Base-by-base conservation (phyloP, 2,888 invertebrate species). In the Syritta pipiens region DNA sequence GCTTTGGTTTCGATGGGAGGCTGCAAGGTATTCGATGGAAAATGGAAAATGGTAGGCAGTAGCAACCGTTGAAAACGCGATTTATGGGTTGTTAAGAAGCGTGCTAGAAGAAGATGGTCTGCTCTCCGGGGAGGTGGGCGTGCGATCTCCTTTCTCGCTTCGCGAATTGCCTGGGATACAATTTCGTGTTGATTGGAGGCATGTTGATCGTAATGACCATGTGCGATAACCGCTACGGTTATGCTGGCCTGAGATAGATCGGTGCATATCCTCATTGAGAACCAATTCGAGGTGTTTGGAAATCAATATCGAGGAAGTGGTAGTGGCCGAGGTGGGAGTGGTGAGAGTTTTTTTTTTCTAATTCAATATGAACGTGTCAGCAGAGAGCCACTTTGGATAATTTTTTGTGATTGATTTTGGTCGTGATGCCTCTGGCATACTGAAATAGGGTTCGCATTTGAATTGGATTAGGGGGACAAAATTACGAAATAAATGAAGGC, bases 41-140 rank as follows among this genome's bases (percentile, higher is more conserved):
- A 72, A 55, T 67, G 10, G 55, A 62, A 46, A n/a, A n/a, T n/a
- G 72, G 67, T 62, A 17, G 72, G 67, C 57, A 67, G 79, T 44
- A 74, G 67, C 67, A 74, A 67, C 74, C 44, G 74, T 40, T 79
- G 79, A 79, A 74, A 79, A 67, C 55, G 44, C 79, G 79, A 79
- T 79, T 79, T 79, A 79, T 79, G 74, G 60, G 49, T 67, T 60
- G 74, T 35, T 67, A 44, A 67, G 67, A 51, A 62, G 37, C 40
- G 42, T 60, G n/a, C 40, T 20, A 55, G 40, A 46, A 24, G 72
- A 77, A 77, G 77, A 72, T 77, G 40, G 48, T 5, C 26, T 53
- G n/a, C n/a, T n/a, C 72, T 72, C 53, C 37, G 37, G 17, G 12
- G 9, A 46, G 48, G 59, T 44, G 65, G 71, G 71, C 63, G 65